Evolutionary conservation across 2,797 vertebrate species (phyloP), one percentile per base, ranked within the genome.

Genomic region (Tragelaphus eurycerus): DNA sequence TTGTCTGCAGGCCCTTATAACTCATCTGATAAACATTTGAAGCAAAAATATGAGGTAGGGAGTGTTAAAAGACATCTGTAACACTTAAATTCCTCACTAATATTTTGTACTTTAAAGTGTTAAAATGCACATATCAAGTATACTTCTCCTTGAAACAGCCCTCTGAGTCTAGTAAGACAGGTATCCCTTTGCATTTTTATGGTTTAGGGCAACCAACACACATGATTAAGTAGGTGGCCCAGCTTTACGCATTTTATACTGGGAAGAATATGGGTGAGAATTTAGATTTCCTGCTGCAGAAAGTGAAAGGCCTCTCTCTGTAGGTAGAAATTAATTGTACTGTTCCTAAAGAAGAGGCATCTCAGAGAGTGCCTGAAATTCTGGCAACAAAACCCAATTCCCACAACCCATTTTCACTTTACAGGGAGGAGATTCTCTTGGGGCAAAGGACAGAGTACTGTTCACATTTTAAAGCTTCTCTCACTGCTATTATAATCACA

Each of bases 391-490:
- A 96, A 74, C 27, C 48, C 82, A 50, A 29, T 52, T 95, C 43
- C 59, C 89, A 85, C 34, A 78, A 78, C n/a, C 25, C 48, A 74
- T 86, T 96, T 98, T 97, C 93, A 98, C 50, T 90, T 97, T 34
- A 71, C 1, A 79, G 25, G 46, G 15, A 81, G n/a, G 19, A 64
- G 13, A 54, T 62, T 96, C 38, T 48, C 21, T 34, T 46, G 7
- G 9, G 38, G 52, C 38, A 16, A 90, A 93, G 13, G 55, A 85
- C 17, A 96, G 23, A 25, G 38, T n/a, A 83, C 5, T 71, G 27
- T 48, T 87, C 88, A 96, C 46, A 60, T 76, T 95, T 86, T 86
- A 87, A 96, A 95, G 25, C 4, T 76, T 50, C 27, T 17, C 16
- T 82, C 10, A 55, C 23, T 7, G 16, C 82, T 85, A 38, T 34